A percentile compares a stretch with the other conserved stretches of the same genome.
These are phyloP conservation scores for Drosophila biarmipes DNA, from an alignment of 1,140 invertebrate species.

Conservation along the genomic window DNA sequence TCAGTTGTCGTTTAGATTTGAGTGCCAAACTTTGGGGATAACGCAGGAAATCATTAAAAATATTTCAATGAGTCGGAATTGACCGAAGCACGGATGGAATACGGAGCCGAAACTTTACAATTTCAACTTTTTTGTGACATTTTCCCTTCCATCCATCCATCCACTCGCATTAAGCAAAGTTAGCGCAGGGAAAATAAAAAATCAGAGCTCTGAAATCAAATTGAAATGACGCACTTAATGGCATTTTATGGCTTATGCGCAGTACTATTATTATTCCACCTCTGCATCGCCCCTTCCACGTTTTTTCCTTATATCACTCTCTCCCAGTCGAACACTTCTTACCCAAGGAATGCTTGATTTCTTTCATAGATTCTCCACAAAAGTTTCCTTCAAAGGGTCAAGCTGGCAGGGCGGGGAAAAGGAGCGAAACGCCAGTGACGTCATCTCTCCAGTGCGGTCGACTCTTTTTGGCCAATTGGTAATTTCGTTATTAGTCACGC, in stretches of 20 bases:
- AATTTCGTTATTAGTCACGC: conserved; percentile 83
- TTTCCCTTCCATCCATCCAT: neutral
- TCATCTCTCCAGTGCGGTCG: conserved; percentile 18
- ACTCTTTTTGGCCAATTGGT: conserved; percentile 79
- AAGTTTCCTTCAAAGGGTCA: conserved; percentile 7
- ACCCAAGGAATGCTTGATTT: conserved; percentile 7
- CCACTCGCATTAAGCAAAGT: conserved; percentile 4
- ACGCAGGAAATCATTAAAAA: conserved; percentile 47
- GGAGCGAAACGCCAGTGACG: conserved; percentile 19
- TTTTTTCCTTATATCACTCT: neutral
- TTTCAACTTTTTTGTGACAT: conserved; percentile 7
- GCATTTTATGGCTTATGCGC: conserved; percentile 77
- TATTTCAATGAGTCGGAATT: conserved; percentile 32
- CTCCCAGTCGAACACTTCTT: neutral
- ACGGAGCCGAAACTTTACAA: conserved; percentile 18
- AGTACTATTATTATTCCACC: conserved; percentile 69
- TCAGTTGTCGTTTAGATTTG: conserved; percentile 29
- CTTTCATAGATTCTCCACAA: conserved; percentile 13
- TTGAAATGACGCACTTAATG: conserved; percentile 81
- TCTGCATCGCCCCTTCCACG: neutral
- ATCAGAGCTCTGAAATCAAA: conserved; percentile 66
- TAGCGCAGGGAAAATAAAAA: conserved; percentile 33
- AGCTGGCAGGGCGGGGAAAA: neutral
- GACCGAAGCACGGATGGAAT: conserved; percentile 16
- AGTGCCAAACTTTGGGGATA: conserved; percentile 27